Conservation (phyloP, 2,797 vertebrate genomes). For the Miichthys miiuy region DNA sequence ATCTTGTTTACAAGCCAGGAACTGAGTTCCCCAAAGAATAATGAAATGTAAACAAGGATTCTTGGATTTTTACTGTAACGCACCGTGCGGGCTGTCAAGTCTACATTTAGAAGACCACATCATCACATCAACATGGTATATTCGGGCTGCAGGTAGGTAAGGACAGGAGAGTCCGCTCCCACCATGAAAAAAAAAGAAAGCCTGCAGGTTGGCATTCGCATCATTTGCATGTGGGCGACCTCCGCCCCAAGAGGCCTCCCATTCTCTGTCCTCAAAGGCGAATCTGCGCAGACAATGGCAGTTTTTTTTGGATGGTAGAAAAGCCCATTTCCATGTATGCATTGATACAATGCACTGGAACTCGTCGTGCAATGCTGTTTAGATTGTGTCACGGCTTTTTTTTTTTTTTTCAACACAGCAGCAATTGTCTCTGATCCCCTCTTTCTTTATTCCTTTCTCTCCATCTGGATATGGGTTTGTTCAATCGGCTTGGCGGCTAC, state of each 20-base stretch:
- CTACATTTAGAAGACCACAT: not conserved
- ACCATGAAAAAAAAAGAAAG: constrained; percentile 12
- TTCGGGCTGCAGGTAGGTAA: constrained; percentile 48
- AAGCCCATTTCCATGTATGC: constrained; percentile 65
- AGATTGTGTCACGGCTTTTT: constrained; percentile 54
- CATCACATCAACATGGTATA: not conserved
- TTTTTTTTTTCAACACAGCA: constrained; percentile 49
- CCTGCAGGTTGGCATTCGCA: constrained; percentile 71
- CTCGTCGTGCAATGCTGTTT: constrained; percentile 58
- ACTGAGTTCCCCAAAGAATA: not conserved
- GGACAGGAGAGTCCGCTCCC: constrained; percentile 38
- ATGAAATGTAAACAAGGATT: constrained; percentile 10
- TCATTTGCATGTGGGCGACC: constrained; percentile 80
- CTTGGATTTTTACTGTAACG: not conserved
- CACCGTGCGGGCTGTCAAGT: constrained; percentile 14
- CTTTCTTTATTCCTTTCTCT: constrained; percentile 61
- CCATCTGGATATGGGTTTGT: constrained; percentile 41
- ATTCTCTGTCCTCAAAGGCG: constrained; percentile 77
- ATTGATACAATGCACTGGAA: constrained; percentile 56
- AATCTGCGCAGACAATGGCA: constrained; percentile 77
- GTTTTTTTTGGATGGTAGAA: constrained; percentile 62
- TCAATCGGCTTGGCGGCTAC: constrained; percentile 45
- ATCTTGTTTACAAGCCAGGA: constrained; percentile 20
- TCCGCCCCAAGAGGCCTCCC: constrained; percentile 76
- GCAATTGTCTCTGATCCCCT: constrained; percentile 61